Evolutionary conservation across 2,888 invertebrate genomes (phyloP), one percentile per base, ranked within the genome.

Genomic region (Drosophila aldrichi): DNA sequence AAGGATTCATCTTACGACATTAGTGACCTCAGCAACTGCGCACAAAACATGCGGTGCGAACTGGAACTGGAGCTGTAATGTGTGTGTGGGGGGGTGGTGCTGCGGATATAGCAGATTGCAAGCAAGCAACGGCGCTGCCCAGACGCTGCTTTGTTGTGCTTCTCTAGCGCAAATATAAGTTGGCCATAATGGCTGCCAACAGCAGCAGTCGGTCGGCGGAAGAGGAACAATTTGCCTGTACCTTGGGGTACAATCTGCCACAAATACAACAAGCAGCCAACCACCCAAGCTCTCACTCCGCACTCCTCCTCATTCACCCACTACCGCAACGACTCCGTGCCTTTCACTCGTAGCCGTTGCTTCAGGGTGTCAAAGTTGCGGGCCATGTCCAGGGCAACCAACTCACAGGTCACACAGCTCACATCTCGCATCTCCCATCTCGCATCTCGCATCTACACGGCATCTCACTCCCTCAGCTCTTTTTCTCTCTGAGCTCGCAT

Each of bases 1-100:
- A 90, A 85, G 89, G 89, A 91, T 90, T 90, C 90, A 89, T 91
- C 90, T 90, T 91, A 91, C 89, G 89, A 90, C 89, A 90, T 83
- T 80, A 82, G 87, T 90, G 91, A 91, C 91, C 90, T 89, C 91
- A 81, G 83, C 90, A 86, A 85, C 82, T 81, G 78, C 77, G 82
- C 85, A 88, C 83, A 76, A 73, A 82, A 76, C 88, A 80, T 72
- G 80, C 68, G 77, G 57, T 61, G 46, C 55, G 38, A 51, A 40
- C 51, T 38, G 66, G 44, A 64, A 34, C 40, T 62, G 69, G 52
- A 68, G 29, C 46, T 64, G 32, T 32, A 59, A 67, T 70, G 59
- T 63, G 60, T 71, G 61, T 70, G 59, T 63, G 60, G 69, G 61
- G 40, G 61, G 40, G 36, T 43, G 46, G 57, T 34, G 16, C 57